These are phyloP conservation scores for Ariolimax columbianus DNA, from an alignment of 2,888 invertebrate genomes.

Conservation along the genomic window DNA sequence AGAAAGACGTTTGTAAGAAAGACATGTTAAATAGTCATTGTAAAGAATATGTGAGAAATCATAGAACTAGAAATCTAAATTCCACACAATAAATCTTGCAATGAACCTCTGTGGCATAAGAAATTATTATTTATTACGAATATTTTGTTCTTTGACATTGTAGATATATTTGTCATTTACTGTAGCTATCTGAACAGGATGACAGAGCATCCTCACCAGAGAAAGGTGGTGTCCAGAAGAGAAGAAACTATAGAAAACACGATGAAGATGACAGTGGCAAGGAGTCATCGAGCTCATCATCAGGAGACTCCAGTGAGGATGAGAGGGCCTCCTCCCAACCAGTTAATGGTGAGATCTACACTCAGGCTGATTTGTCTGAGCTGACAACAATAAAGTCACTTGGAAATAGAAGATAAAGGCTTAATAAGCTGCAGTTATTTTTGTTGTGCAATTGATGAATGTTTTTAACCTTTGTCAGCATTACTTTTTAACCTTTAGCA, in stretches of 20 bases:
- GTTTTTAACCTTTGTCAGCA: no score
- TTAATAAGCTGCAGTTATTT: no score
- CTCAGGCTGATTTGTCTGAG: neutral
- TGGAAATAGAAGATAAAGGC: no score
- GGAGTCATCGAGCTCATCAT: conserved; percentile 58
- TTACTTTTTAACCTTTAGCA: no score
- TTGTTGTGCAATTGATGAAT: no score
- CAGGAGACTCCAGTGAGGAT: conserved; percentile 62
- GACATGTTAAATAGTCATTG: no score
- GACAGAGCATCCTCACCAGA: conserved; percentile 59
- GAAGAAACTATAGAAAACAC: conserved; percentile 70
- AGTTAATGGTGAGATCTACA: conserved; percentile 39
- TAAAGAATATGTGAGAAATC: no score
- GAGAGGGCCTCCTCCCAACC: conserved; percentile 41
- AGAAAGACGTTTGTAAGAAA: no score
- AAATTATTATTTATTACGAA: no score
- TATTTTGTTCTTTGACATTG: neutral
- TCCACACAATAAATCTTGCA: no score
- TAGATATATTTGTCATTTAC: neutral
- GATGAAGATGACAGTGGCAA: conserved; percentile 64
- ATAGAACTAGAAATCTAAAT: no score
- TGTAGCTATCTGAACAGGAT: conserved; percentile 35
- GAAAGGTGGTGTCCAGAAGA: conserved; percentile 68
- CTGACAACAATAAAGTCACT: neutral
- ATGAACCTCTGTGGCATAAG: no score